Evolutionary conservation across 2,888 invertebrate genomes (phyloP).

Genomic region (Epinotia nisella): DNA sequence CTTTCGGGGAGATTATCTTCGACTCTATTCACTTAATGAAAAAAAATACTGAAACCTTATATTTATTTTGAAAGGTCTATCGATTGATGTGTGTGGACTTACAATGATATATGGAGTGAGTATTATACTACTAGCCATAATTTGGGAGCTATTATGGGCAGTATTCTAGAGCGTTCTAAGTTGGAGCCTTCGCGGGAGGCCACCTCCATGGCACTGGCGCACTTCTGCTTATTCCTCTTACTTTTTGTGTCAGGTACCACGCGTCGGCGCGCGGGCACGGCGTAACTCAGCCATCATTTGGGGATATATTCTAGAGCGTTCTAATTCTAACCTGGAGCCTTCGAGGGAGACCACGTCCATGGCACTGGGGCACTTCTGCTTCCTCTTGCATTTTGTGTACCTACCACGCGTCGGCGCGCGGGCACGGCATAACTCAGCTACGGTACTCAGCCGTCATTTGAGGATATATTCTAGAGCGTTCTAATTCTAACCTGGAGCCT

Average conservation of each 20-base stretch:
- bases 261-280: constrained; percentile 71
- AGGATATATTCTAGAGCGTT: not conserved
- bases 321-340: not conserved
- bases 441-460: no score
- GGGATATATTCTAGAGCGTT: not conserved
- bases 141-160: no score
- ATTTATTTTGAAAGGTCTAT: no score
- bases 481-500: constrained; percentile 7
- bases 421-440: constrained; percentile 53
- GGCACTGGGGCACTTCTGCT: constrained; percentile 69
- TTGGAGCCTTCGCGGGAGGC: constrained; percentile 54
- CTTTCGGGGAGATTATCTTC: no score
- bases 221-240: constrained; percentile 63
- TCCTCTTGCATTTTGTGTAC: constrained; percentile 65
- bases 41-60: no score
- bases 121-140: no score
- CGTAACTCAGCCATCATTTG: no score
- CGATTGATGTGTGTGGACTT: no score
- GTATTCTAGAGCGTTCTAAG: not conserved
- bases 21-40: no score
- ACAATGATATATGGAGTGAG: no score
- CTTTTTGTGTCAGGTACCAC: constrained; percentile 71
- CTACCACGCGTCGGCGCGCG: constrained; percentile 72
- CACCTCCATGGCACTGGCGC: constrained; percentile 70
- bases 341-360: constrained; percentile 64